Base-by-base conservation (phyloP, 2,888 invertebrate species). In the Toxonevra muliebris region DNA sequence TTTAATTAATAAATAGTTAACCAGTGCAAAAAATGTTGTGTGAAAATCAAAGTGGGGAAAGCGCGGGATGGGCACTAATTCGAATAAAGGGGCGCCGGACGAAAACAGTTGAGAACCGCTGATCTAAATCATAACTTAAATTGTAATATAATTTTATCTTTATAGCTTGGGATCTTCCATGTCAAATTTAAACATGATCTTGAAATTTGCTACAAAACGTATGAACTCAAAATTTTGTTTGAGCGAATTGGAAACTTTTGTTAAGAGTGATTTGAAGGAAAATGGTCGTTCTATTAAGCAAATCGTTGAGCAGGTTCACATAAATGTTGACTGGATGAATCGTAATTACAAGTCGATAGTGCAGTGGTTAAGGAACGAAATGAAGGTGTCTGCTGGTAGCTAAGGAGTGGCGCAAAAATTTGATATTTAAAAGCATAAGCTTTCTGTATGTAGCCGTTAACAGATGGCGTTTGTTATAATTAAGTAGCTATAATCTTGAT, bases 241-340 rank as follows among this genome's bases (percentile, higher is more conserved):
- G 42, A 88, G 90, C 70, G 93, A 95, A 91, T 84, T 94, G 68
- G 87, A 90, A 79, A 87, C 89, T 55, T 94, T 94, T 79, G 87
- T 91, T 1, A 85, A 86, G 1, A 88, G 88, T 64, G 89, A 89
- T 65, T 87, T 88, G 68, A 87, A 89, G 54, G 91, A 93, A 67
- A 87, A 93, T 13, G 92, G 93, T 0, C 86, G 94, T 71, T 90
- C 93, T 0, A 89, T 93, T 0, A 89, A 91, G 69, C 96, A 96
- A 84, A 90, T 93, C 0, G 84, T 95, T 10, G 96, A 96, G 80
- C 89, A 91, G 62, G 91, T 92, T 0, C 89, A 92, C 74, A 90
- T 92, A 4, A 95, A 96, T 81, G 91, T 95, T 0, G 89, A 90
- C 73, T 97, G 96, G 96, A 91, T 93, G 89, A 87, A 90, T 62